phyloP scores from a whole-genome alignment of 2,113 vertebrate genomes.

The Bombycilla garrulus region DNA sequence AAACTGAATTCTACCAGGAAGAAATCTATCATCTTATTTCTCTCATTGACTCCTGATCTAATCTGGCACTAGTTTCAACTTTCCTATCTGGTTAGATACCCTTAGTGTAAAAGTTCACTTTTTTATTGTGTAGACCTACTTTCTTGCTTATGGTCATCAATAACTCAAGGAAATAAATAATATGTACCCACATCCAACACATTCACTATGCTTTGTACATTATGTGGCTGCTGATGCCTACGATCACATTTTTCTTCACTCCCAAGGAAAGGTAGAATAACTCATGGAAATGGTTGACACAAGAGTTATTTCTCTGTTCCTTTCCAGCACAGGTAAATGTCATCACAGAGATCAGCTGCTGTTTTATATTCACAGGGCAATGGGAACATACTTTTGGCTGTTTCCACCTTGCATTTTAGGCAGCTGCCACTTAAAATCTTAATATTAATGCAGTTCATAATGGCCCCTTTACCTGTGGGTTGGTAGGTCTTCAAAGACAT shows the following conservation, averaged over 20 bases:
- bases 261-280: not conserved
- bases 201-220: not conserved
- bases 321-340: not conserved
- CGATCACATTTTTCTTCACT: not conserved
- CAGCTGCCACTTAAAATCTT: not conserved
- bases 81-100: not conserved
- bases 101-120: not conserved
- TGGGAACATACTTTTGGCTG: not conserved
- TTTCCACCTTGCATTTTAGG: not conserved
- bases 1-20: not conserved
- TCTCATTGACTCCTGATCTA: not conserved
- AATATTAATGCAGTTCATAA: not conserved
- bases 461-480: not conserved
- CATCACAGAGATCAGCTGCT: not conserved
- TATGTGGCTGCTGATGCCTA: not conserved
- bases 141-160: not conserved
- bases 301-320: not conserved
- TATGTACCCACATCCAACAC: not conserved
- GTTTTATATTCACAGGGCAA: not conserved
- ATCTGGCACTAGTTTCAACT: not conserved
- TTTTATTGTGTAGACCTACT: not conserved
- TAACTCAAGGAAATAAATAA: not conserved
- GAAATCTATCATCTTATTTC: not conserved
- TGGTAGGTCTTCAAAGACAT: not conserved
- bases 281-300: not conserved